Evolutionary conservation across 53 echinoderm and acorn worm genomes (phyloP), one percentile per base, ranked within the genome.

Genomic region (Holothuria leucospilota): DNA sequence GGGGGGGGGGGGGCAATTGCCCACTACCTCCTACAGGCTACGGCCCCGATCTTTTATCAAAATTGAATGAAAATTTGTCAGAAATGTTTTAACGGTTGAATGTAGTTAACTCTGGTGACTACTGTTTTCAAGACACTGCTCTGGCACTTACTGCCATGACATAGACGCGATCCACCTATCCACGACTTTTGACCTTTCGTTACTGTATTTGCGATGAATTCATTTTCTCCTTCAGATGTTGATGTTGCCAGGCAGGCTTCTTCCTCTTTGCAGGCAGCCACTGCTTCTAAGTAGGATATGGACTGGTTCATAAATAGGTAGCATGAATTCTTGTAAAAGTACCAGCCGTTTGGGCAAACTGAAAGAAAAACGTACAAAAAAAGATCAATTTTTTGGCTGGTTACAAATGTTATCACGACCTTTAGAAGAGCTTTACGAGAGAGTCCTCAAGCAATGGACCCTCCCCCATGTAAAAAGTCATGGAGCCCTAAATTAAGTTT

Each of bases 341-440:
- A 67, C 84, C 84, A 83, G 41, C 84, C 84, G 41, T 83, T 67
- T 41, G 66, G 65, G 63, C 84, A 83, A 27, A 67, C 84, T 83
- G 66, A 13, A 34, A 21, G 25, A 5, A 67, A 28, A 67, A 18
- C 12, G 29, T 29, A 73, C 67, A 27, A 1, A 29, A 2, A 67
- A 13, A 30, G 8, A 67, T 67, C 67, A 67, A 16, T 15, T 4
- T 49, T 49, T 13, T 13, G 13, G 49, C 34, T 11, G 18, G 4
- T 4, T 13, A 56, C 16, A 18, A 56, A 56, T 2, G 15, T 16
- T 4, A 4, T 2, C 56, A 56, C 18, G n/a, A n/a, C n/a, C n/a
- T n/a, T n/a, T n/a, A 56, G 18, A 16, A 16, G 16, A 46, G 46
- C 6, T 18, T 15, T 13, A 67, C 14, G 4, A 28, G 1, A 25